Percentiles rank a stretch among this genome's conserved stretches.
Evolutionary conservation across 2,888 invertebrate genomes (phyloP).

Genomic region (Drosophila austrosaltans): DNA sequence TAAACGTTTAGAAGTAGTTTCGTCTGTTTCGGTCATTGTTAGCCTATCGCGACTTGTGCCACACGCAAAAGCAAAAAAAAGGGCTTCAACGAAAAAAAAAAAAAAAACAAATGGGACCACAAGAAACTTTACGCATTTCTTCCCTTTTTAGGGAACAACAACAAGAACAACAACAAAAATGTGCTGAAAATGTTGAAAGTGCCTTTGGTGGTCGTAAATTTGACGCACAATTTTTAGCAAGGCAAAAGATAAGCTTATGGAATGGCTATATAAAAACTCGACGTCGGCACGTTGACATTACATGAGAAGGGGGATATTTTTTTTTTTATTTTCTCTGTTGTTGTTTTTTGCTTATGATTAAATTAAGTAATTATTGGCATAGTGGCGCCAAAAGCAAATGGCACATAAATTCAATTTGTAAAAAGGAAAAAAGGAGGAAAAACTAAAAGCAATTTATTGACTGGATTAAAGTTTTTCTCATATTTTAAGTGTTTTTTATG

Average conservation of each 20-base stretch:
- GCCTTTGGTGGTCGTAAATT: conserved; percentile 68
- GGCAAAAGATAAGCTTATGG: conserved; percentile 63
- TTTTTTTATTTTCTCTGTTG: conserved; percentile 34
- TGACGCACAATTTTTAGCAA: conserved; percentile 53
- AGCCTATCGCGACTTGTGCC: conserved; percentile 52
- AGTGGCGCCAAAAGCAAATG: conserved; percentile 56
- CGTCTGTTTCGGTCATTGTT: conserved; percentile 10
- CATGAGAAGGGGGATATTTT: conserved; percentile 35
- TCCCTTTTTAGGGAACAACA: conserved; percentile 37
- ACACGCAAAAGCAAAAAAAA: conserved; percentile 43
- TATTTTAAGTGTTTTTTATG: conserved; percentile 38
- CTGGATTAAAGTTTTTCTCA: conserved; percentile 24
- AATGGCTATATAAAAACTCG: conserved; percentile 70
- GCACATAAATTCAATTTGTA: conserved; percentile 49
- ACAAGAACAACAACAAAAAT: conserved; percentile 48
- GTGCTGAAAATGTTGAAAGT: conserved; percentile 72
- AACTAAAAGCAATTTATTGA: conserved; percentile 32
- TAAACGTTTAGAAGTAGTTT: neutral
- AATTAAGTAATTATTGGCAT: conserved; percentile 78
- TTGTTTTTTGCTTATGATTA: conserved; percentile 62
- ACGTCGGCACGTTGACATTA: conserved; percentile 38
- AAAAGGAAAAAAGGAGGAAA: conserved; percentile 21
- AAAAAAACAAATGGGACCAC: conserved; percentile 40
- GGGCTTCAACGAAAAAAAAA: conserved; percentile 6
- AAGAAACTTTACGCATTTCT: conserved; percentile 65